Conservation (phyloP, 92 coral and sea anemone species). For the Epizoanthus ramosus region DNA sequence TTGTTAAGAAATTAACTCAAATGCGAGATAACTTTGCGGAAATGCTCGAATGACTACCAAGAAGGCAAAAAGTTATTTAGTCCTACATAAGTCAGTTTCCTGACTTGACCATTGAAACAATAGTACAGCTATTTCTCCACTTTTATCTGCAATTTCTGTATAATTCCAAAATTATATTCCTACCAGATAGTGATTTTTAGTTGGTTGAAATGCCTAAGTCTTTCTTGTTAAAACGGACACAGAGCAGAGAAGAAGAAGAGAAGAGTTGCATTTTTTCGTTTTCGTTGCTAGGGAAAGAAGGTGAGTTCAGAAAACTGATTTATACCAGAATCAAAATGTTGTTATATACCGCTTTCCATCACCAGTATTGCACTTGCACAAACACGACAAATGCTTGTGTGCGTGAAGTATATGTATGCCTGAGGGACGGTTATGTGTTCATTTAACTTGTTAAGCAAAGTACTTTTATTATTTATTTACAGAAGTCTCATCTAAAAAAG, state of each 20-base stretch:
- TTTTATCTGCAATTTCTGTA: too few species aligned
- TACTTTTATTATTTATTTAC: conserved; percentile 68
- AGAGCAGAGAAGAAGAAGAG: background rate
- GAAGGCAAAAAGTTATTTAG: conserved; percentile 1
- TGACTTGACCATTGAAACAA: background rate
- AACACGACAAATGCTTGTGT: conserved; percentile 49
- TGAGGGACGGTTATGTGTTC: conserved; percentile 80
- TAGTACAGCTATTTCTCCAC: too few species aligned
- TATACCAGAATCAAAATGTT: conserved; percentile 37
- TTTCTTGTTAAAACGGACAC: conserved; percentile 41
- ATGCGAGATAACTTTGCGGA: conserved; percentile 63
- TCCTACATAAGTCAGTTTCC: background rate
- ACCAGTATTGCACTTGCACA: conserved; percentile 40
- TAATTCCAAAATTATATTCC: too few species aligned
- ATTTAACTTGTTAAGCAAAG: conserved; percentile 75
- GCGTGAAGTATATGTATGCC: conserved; percentile 5
- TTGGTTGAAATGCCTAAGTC: conserved; percentile 39
- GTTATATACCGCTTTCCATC: background rate
- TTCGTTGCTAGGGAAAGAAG: conserved; percentile 5
- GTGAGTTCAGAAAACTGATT: conserved; percentile 40
- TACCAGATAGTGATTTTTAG: background rate
- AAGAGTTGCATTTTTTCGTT: conserved; percentile 21
- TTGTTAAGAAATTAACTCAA: conserved; percentile 91
- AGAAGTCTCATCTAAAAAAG: conserved; percentile 52
- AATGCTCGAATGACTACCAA: background rate